A percentile compares a stretch with the other conserved stretches of the same genome.
Conservation (phyloP, 2,888 invertebrate genomes). For the Agapetus fuscipes region DNA sequence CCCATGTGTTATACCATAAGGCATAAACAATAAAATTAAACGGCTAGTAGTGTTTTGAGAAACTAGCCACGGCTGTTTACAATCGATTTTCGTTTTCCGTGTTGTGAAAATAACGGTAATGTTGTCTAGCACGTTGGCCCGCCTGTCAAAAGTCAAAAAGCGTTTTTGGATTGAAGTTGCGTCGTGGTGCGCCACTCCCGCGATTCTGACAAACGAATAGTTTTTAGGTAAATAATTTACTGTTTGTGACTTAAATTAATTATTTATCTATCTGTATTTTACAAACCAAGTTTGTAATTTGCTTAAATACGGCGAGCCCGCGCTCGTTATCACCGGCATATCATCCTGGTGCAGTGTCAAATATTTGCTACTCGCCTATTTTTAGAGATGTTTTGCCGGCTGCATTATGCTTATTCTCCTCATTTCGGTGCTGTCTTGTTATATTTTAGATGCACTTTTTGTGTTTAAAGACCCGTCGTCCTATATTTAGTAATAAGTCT, state of each 20-base stretch:
- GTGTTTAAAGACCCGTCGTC: conserved; percentile 7
- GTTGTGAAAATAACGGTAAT: too few species aligned
- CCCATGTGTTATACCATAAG: too few species aligned
- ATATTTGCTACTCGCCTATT: conserved; percentile 16
- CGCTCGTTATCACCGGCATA: too few species aligned
- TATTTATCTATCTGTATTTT: too few species aligned
- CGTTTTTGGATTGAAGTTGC: conserved; percentile 16
- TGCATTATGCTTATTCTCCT: conserved; percentile 11
- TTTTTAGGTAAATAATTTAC: conserved; percentile 10
- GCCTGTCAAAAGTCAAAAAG: conserved; percentile 14
- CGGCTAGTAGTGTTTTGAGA: too few species aligned
- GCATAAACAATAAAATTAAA: too few species aligned
- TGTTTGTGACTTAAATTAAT: too few species aligned
- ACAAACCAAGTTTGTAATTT: too few species aligned
- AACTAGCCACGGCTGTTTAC: too few species aligned
- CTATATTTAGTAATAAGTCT: conserved; percentile 14
- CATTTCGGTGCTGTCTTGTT: conserved; percentile 9
- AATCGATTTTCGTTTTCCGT: too few species aligned
- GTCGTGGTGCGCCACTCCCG: conserved; percentile 17
- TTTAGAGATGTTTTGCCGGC: conserved; percentile 19
- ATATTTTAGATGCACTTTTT: conserved; percentile 10
- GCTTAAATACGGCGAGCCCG: too few species aligned
- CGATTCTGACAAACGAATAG: conserved; percentile 12
- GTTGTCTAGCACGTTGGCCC: background rate
- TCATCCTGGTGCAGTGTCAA: conserved; percentile 8